Percentiles rank a stretch among this genome's conserved stretches.
phyloP scores from a whole-genome alignment of 2,888 invertebrate species.

The Pandemis cinnamomeana region DNA sequence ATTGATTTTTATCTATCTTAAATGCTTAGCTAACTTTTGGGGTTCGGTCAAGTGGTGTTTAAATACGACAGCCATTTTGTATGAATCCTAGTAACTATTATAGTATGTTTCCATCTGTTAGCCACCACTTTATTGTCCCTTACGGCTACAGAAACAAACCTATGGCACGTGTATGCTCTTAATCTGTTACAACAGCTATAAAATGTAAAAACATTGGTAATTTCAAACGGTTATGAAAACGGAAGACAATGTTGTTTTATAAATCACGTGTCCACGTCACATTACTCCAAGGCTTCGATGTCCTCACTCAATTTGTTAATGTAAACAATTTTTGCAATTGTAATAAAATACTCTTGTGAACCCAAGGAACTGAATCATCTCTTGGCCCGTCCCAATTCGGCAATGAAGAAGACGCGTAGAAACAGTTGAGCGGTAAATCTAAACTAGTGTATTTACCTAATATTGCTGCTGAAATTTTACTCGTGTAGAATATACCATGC shows the following conservation, averaged over 20 bases:
- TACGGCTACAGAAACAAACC: background rate
- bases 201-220: background rate
- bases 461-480: too few species aligned
- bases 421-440: background rate
- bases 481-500: too few species aligned
- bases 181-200: background rate
- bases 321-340: constrained; percentile 1
- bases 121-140: background rate
- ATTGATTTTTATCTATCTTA: too few species aligned
- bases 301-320: background rate
- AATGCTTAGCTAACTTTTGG: too few species aligned
- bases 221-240: background rate
- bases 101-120: too few species aligned
- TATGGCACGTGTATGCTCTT: background rate
- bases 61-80: too few species aligned
- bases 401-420: background rate
- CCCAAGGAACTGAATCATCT: background rate
- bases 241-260: constrained; percentile 1
- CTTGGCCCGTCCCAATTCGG: background rate
- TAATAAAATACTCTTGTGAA: constrained; percentile 16
- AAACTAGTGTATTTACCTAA: too few species aligned
- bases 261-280: constrained; percentile 13
- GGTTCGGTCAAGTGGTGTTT: too few species aligned
- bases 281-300: background rate
- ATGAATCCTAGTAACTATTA: too few species aligned